phyloP scores from a whole-genome alignment of 2,113 vertebrate genomes.

The Catagonus wagneri region DNA sequence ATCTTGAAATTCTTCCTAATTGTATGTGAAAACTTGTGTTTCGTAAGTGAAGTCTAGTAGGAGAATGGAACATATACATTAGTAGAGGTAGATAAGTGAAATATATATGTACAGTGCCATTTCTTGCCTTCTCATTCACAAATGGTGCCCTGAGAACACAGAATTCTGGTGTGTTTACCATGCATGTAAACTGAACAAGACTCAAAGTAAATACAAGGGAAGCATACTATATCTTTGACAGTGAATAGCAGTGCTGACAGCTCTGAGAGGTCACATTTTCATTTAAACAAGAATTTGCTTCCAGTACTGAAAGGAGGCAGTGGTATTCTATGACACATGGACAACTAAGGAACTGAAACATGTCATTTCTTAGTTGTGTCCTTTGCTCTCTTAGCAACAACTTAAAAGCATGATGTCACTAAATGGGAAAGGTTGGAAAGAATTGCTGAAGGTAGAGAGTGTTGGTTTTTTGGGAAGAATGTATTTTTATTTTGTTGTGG shows the following conservation, averaged over 20 bases:
- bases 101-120: not conserved
- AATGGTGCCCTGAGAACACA: not conserved
- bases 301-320: not conserved
- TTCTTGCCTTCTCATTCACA: not conserved
- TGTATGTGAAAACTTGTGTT: not conserved
- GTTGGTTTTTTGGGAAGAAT: conserved; percentile 10
- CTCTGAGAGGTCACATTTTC: not conserved
- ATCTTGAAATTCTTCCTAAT: not conserved
- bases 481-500: conserved; percentile 16
- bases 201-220: not conserved
- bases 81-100: not conserved
- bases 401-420: not conserved
- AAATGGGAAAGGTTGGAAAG: not conserved
- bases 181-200: not conserved
- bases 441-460: not conserved
- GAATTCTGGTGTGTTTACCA: not conserved
- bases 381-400: not conserved
- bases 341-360: not conserved
- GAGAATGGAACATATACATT: not conserved
- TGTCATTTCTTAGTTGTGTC: not conserved
- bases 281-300: not conserved
- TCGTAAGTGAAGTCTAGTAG: not conserved
- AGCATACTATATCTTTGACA: not conserved
- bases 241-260: not conserved
- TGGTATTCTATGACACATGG: not conserved